Percentiles rank a stretch among this genome's conserved stretches.
Conservation (phyloP, 2,888 invertebrate genomes). For the Cephus spinipes region DNA sequence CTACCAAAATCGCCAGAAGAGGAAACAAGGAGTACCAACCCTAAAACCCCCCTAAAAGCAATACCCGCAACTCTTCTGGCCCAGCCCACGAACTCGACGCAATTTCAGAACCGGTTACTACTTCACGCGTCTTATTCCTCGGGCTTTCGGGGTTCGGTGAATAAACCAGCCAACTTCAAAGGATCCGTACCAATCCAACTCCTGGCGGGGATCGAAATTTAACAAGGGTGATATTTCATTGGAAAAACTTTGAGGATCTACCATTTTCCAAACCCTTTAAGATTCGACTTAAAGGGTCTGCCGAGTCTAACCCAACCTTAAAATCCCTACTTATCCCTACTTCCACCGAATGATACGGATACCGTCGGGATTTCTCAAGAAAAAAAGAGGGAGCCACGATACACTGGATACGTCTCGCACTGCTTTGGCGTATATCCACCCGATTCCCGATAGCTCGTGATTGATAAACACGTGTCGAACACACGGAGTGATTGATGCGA, state of each 20-base stretch:
- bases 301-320: neutral
- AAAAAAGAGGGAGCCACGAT: neutral
- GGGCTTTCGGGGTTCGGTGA: neutral
- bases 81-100: neutral
- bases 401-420: neutral
- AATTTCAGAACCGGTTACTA: neutral
- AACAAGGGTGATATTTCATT: neutral
- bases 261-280: neutral
- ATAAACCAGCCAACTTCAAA: neutral
- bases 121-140: neutral
- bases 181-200: neutral
- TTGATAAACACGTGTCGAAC: conserved; percentile 60
- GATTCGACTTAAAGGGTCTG: neutral
- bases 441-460: conserved; percentile 53
- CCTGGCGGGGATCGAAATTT: neutral
- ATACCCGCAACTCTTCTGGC: neutral
- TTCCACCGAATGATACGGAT: conserved; percentile 10
- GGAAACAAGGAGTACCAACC: neutral
- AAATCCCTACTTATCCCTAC: neutral
- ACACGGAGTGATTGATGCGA: conserved; percentile 59
- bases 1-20: neutral
- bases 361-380: neutral
- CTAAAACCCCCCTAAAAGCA: neutral
- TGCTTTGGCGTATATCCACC: conserved; percentile 14
- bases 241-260: neutral